Conservation (phyloP, 2,113 vertebrate genomes). For the Cacatua alba region DNA sequence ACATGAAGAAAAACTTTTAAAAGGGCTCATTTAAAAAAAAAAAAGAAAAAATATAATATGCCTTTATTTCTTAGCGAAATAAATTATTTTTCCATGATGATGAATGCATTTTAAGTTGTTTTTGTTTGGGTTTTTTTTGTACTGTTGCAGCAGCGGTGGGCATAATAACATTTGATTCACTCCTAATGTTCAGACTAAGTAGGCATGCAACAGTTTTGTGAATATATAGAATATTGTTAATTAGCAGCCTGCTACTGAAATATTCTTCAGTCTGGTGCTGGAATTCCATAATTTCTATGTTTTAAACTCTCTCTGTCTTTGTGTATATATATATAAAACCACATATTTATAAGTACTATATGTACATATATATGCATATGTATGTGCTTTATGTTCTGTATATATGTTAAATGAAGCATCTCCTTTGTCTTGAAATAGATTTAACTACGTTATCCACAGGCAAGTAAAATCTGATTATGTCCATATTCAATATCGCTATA, state of each 20-base stretch:
- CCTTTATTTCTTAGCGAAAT: background rate
- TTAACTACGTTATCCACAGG: background rate
- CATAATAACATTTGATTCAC: background rate
- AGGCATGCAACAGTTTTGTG: background rate
- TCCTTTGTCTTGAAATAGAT: background rate
- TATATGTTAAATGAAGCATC: background rate
- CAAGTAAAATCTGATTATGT: background rate
- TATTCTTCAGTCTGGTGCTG: background rate
- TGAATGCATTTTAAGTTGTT: background rate
- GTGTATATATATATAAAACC: background rate
- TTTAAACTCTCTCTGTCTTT: background rate
- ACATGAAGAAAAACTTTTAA: background rate
- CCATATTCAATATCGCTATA: background rate
- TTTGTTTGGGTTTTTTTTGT: background rate
- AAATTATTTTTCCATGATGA: background rate
- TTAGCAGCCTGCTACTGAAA: background rate
- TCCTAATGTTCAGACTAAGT: background rate
- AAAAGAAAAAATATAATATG: accelerated
- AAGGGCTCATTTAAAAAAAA: accelerated
- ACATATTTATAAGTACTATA: background rate
- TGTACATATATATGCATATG: background rate
- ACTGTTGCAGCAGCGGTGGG: background rate
- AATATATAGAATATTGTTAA: background rate
- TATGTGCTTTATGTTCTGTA: background rate
- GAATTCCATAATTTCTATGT: background rate